A percentile compares a stretch with the other conserved stretches of the same genome.
phyloP scores from a whole-genome alignment of 2,888 invertebrate genomes.

The Pyrrhosoma nymphula region DNA sequence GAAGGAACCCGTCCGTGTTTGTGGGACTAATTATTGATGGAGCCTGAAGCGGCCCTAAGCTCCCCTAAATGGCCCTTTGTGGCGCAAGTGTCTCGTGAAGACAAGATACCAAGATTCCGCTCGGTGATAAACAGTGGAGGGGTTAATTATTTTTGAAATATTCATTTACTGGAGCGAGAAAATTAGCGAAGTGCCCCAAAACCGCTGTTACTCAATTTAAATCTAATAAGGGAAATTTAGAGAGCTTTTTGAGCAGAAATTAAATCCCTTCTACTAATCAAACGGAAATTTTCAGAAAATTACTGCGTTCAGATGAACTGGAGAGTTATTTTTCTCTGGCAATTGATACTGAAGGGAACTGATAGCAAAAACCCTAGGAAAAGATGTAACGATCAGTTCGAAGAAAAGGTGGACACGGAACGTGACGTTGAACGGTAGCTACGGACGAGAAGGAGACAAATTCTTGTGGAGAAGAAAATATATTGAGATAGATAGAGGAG shows the following conservation, averaged over 20 bases:
- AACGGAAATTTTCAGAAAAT: neutral
- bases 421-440: too few species aligned
- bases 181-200: neutral
- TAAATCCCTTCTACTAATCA: neutral
- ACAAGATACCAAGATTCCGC: neutral
- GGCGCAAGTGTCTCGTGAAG: neutral
- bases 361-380: too few species aligned
- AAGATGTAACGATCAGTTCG: too few species aligned
- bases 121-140: neutral
- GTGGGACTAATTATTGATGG: conserved; percentile 53
- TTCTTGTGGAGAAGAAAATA: too few species aligned
- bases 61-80: conserved; percentile 21
- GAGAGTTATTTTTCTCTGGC: too few species aligned
- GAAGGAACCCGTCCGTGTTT: conserved; percentile 27
- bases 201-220: neutral
- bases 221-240: neutral
- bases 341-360: too few species aligned
- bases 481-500: too few species aligned
- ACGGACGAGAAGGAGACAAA: too few species aligned
- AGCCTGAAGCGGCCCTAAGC: neutral
- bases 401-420: too few species aligned
- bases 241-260: neutral
- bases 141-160: neutral
- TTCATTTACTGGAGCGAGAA: neutral
- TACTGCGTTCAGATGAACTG: too few species aligned